A percentile compares a stretch with the other conserved stretches of the same genome.
Evolutionary conservation across 2,113 vertebrate species (phyloP).

Genomic region (Cinclus cinclus): DNA sequence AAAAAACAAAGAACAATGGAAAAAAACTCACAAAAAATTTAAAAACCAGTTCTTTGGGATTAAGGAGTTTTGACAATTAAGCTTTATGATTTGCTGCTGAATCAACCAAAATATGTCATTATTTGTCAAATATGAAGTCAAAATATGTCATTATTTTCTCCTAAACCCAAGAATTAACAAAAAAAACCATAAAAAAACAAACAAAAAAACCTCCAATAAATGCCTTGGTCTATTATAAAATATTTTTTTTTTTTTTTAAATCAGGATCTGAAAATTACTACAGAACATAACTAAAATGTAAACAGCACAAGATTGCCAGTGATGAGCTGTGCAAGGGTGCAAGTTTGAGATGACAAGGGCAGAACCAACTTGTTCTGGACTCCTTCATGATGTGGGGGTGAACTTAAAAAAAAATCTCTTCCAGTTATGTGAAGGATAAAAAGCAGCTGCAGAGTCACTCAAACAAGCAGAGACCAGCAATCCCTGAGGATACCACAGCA

Average conservation of each 20-base stretch:
- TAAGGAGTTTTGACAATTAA: neutral
- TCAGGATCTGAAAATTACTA: neutral
- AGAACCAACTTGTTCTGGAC: neutral
- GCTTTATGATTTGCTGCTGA: neutral
- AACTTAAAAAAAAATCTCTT: neutral
- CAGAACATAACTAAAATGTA: neutral
- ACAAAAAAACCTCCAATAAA: neutral
- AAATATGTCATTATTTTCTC: neutral
- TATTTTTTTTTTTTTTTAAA: neutral
- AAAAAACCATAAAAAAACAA: neutral
- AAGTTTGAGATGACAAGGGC: neutral
- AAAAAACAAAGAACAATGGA: neutral
- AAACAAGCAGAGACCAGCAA: neutral
- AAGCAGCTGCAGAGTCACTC: neutral
- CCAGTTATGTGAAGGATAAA: neutral
- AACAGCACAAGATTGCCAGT: neutral
- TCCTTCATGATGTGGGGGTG: fast-evolving
- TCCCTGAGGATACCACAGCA: neutral
- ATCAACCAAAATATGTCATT: neutral
- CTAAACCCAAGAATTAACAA: neutral
- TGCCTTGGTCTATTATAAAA: neutral
- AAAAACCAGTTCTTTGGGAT: neutral
- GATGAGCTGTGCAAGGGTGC: neutral
- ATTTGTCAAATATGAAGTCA: neutral
- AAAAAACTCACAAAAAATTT: neutral